A percentile compares a stretch with the other conserved stretches of the same genome.
phyloP scores from a whole-genome alignment of 2,797 vertebrate species.

The Rhynchonycteris naso region DNA sequence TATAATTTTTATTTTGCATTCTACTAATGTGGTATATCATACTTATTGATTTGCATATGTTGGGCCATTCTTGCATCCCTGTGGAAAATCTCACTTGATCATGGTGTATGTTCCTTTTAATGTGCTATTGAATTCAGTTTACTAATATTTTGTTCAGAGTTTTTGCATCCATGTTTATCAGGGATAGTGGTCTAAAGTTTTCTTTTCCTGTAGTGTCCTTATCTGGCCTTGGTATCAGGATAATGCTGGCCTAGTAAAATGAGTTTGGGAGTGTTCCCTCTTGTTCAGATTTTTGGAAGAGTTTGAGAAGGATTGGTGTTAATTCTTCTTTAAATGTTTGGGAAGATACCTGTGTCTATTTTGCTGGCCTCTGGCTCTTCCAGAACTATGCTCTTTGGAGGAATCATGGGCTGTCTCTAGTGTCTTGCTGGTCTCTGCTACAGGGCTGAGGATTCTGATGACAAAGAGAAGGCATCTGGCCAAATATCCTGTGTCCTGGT shows the following conservation, averaged over 20 bases:
- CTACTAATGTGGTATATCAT: neutral
- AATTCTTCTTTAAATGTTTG: conserved; percentile 1
- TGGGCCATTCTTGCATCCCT: neutral
- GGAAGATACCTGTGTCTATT: neutral
- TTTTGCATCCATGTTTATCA: neutral
- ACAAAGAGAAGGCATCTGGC: conserved; percentile 65
- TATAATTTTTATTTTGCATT: neutral
- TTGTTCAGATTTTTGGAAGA: neutral
- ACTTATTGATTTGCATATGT: neutral
- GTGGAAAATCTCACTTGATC: neutral
- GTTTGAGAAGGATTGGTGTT: neutral
- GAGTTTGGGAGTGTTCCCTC: neutral
- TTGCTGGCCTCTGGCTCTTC: neutral
- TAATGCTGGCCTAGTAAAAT: neutral
- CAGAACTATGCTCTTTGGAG: neutral
- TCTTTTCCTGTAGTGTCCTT: neutral
- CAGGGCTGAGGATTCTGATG: neutral
- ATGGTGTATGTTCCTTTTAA: neutral
- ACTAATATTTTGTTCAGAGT: neutral
- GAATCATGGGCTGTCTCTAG: neutral
- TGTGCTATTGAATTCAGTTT: neutral
- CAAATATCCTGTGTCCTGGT: conserved; percentile 36
- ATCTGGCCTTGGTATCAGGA: neutral
- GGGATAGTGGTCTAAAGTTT: neutral
- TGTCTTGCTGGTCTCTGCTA: conserved; percentile 23